phyloP scores from a whole-genome alignment of 2,888 invertebrate species.

The Zeuzera pyrina region DNA sequence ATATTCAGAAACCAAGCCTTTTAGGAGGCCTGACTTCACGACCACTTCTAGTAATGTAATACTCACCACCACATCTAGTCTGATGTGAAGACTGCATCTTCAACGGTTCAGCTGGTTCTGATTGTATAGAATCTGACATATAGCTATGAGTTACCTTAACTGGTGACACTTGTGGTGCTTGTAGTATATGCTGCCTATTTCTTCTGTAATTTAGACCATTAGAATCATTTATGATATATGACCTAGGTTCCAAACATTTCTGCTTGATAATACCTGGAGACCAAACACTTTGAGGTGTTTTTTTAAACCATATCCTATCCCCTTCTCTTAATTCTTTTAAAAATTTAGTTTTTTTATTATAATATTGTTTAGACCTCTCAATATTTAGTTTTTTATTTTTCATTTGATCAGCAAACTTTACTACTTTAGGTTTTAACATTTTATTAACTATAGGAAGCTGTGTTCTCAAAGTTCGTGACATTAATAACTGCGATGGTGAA shows the following conservation, averaged over 20 bases:
- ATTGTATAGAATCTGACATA: too few species aligned
- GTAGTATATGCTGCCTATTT: neutral
- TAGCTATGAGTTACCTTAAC: too few species aligned
- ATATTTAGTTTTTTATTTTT: too few species aligned
- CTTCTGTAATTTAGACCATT: neutral
- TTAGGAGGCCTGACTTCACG: too few species aligned
- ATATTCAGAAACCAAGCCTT: too few species aligned
- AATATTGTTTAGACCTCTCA: neutral
- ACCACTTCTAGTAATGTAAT: too few species aligned
- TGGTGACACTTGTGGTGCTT: too few species aligned
- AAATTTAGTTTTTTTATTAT: neutral
- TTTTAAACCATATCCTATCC: neutral
- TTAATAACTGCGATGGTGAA: too few species aligned
- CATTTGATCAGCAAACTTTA: too few species aligned
- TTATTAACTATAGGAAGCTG: neutral
- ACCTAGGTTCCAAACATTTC: neutral
- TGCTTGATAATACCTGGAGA: neutral
- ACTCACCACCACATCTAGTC: too few species aligned
- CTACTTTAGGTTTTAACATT: neutral
- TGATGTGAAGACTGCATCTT: too few species aligned
- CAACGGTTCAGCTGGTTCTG: too few species aligned
- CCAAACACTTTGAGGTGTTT: neutral
- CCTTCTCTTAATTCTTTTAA: neutral
- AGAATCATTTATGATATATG: neutral
- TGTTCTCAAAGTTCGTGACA: neutral